Base-by-base conservation (phyloP, 2,888 invertebrate genomes). In the Cosmorhoe ocellata region DNA sequence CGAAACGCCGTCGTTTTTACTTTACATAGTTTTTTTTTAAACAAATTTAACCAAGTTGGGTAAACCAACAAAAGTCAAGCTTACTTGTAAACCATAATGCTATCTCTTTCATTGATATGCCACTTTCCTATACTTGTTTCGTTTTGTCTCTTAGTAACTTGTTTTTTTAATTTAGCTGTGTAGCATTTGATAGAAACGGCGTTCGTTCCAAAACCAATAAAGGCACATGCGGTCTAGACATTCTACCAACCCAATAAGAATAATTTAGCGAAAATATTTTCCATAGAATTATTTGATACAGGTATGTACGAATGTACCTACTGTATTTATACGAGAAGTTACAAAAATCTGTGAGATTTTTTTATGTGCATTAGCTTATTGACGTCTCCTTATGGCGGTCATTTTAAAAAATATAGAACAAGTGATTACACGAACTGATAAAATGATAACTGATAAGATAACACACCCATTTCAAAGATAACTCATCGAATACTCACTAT, bases 381-480 rank as follows among this genome's bases (percentile, higher is more conserved):
- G 26, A 41, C 30, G 14, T 26, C 34, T 36, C 10, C 2, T 0
- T 22, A 59, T 74, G 81, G 86, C 85, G 87, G 77, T 71, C 66
- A 76, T 75, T 86, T 86, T 67, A 74, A 84, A n/a, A 81, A 74
- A 81, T 78, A 67, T 84, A 72, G 86, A 78, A 69, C 85, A 81
- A 69, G 70, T 74, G 86, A 87, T 86, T 85, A 84, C 74, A 61
- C 66, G 64, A 67, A 74, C 71, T 71, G 83, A 84, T 85, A 74
- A 41, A 32, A 81, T 82, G 88, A 87, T 88, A 41, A 32, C 80
- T 82, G 88, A 87, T 88, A 87, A 88, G 88, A 88, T 88, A 87
- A 84, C 82, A 76, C 75, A 69, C 74, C 73, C 74, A 76, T 76
- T 74, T 68, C 73, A 63, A 65, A 78, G 84, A 85, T 85, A 80